Conservation (phyloP, 92 coral and sea anemone genomes). For the Siderastrea siderea region DNA sequence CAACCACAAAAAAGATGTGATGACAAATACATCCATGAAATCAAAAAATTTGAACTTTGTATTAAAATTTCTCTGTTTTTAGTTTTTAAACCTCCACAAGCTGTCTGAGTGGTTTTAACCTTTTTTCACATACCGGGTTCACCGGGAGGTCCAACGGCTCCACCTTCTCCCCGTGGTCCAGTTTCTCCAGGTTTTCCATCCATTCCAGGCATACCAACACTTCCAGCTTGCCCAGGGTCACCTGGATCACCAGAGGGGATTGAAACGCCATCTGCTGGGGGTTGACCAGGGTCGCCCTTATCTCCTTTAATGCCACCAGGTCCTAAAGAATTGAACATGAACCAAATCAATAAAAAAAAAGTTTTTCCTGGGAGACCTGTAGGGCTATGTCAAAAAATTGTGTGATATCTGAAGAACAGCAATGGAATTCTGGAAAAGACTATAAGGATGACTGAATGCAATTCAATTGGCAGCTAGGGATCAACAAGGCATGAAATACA, state of each 20-base stretch:
- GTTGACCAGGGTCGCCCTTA: slow-evolving; percentile 39
- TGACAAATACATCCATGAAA: too few relatives aligned
- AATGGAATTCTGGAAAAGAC: too few relatives aligned
- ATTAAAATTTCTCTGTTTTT: too few relatives aligned
- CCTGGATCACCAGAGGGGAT: slow-evolving; percentile 55
- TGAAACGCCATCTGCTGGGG: slow-evolving; percentile 30
- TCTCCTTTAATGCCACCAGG: slow-evolving; percentile 59
- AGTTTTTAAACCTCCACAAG: too few relatives aligned
- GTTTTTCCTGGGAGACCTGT: not conserved
- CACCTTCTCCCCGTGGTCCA: slow-evolving; percentile 67
- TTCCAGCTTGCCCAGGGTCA: slow-evolving; percentile 74
- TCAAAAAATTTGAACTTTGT: too few relatives aligned
- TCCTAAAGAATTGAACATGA: slow-evolving; percentile 34
- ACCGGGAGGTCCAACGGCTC: slow-evolving; percentile 67
- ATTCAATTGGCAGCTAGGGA: too few relatives aligned
- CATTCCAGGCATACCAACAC: slow-evolving; percentile 81
- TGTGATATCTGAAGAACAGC: too few relatives aligned
- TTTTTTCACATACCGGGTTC: slow-evolving; percentile 8
- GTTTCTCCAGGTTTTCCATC: slow-evolving; percentile 71
- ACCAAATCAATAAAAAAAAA: not conserved
- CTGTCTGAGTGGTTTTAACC: too few relatives aligned
- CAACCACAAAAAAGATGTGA: too few relatives aligned
- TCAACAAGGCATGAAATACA: too few relatives aligned
- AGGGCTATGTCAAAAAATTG: too few relatives aligned
- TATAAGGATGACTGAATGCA: too few relatives aligned